Percentiles rank a stretch among this genome's conserved stretches.
phyloP scores from a whole-genome alignment of 2,888 invertebrate species.

The Drosophila mercatorum region DNA sequence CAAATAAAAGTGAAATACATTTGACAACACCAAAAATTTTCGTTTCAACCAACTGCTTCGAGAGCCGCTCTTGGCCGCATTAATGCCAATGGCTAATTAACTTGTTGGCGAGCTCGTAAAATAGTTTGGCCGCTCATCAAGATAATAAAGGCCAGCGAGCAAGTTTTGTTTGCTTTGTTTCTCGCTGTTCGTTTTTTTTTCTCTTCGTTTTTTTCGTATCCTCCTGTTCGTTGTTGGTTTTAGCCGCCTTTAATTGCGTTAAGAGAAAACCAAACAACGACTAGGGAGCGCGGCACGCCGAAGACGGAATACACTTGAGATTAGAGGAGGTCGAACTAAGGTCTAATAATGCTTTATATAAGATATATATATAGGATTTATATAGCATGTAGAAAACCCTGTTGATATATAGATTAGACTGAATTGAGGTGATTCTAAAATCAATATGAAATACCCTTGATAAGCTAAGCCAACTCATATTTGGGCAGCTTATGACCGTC shows the following conservation, averaged over 20 bases:
- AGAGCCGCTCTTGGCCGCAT: constrained; percentile 49
- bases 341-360: no score
- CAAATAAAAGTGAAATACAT: constrained; percentile 54
- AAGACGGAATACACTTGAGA: not conserved
- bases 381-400: not conserved
- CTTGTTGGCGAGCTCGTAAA: constrained; percentile 79
- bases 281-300: not conserved
- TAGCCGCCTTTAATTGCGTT: constrained; percentile 55
- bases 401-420: no score
- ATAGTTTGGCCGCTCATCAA: constrained; percentile 77
- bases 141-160: constrained; percentile 64
- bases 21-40: constrained; percentile 70
- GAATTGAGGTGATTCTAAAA: no score
- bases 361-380: no score
- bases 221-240: constrained; percentile 34
- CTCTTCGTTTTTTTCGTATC: constrained; percentile 15
- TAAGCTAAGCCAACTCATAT: no score
- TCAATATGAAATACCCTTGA: no score
- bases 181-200: constrained; percentile 8
- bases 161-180: constrained; percentile 44
- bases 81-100: constrained; percentile 78
- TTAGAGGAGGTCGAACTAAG: not conserved
- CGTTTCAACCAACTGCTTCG: constrained; percentile 61
- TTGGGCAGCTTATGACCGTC: no score
- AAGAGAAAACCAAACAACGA: not conserved